These are phyloP conservation scores for Sitta europaea DNA, from an alignment of 2,113 vertebrate genomes.

Conservation along the genomic window DNA sequence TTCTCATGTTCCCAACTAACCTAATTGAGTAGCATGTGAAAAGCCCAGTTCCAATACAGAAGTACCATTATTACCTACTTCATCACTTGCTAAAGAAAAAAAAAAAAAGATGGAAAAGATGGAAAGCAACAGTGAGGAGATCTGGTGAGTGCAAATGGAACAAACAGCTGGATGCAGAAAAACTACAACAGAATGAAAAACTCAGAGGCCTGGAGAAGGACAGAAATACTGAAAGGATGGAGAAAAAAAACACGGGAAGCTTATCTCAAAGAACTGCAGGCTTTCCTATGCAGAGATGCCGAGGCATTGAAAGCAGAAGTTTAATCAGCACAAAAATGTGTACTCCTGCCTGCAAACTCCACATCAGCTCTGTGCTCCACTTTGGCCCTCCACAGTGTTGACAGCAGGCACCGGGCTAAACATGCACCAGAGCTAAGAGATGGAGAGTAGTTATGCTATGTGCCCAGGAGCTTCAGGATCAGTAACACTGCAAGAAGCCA, in stretches of 20 bases:
- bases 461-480: not conserved
- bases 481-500: not conserved
- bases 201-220: not conserved
- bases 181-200: not conserved
- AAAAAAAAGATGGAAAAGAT: not conserved
- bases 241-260: not conserved
- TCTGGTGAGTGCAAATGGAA: not conserved
- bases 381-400: not conserved
- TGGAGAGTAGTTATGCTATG: not conserved
- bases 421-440: accelerated
- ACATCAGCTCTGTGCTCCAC: not conserved
- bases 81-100: not conserved
- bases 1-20: not conserved
- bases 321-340: not conserved
- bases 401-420: not conserved
- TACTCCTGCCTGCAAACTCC: not conserved
- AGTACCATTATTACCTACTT: not conserved
- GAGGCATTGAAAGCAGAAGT: not conserved
- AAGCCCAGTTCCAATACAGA: not conserved
- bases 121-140: not conserved
- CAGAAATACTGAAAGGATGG: not conserved
- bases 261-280: not conserved
- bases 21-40: not conserved
- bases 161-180: not conserved
- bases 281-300: not conserved